Evolutionary conservation across 2,797 vertebrate genomes (phyloP), one percentile per base, ranked within the genome.

Genomic region (Botia kubotai): DNA sequence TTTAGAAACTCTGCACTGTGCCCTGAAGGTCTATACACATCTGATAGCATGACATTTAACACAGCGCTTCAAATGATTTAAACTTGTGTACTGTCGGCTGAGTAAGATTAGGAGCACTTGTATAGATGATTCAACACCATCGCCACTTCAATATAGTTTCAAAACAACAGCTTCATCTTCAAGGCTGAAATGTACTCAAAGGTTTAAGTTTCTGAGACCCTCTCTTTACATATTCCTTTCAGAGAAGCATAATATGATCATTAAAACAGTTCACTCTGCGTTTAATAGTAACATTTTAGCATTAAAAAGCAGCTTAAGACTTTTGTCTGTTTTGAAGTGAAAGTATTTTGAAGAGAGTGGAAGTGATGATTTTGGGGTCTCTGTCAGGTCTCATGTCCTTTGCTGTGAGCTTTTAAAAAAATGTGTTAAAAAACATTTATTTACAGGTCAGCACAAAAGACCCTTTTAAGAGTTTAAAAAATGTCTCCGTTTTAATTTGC

Each of bases 371-470:
- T 77, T 67, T 48, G 52, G 52, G 76, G 80, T 69, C 66, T 86
- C 85, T 78, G 82, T 77, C 81, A 75, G 79, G 77, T 85, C 85
- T 84, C 75, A 73, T 82, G 74, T 76, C 57, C 46, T 85, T 79
- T 69, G 53, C 72, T 80, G 58, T 77, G 70, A 73, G 74, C 75
- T 84, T 75, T 83, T 83, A 82, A 83, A 55, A 60, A 16, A 23
- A 23, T 55, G 63, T 55, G 39, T 33, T 70, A 74, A 73, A 77
- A 19, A 50, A 7, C 0, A 21, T 62, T 58, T 10, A 43, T 7
- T 43, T 43, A 43, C 4, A 7, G 39, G 6, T 43, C 39, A 43
- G 39, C 39, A 43, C 5, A 43, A 43, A 43, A 43, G 39, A 43
- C 39, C 39, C 8, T 43, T 43, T 10, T 7, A 43, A 43, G 39